Percentiles rank a stretch among this genome's conserved stretches.
Conservation (phyloP, 2,113 vertebrate genomes). For the Hystrix cristata region DNA sequence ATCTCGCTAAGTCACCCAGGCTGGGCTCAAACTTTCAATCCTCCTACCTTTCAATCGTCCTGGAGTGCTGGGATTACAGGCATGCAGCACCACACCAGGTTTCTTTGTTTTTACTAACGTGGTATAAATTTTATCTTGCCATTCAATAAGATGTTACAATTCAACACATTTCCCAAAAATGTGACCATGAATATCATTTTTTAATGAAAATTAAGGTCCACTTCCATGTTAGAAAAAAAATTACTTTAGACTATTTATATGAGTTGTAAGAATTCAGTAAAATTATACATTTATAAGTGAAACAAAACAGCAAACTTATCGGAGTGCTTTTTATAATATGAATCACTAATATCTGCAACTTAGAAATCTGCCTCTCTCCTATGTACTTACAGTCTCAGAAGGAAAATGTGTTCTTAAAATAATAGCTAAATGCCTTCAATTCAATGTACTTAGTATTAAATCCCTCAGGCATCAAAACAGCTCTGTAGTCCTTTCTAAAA, state of each 20-base stretch:
- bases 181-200: background rate
- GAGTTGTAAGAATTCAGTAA: conserved; percentile 10
- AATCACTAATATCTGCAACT: conserved; percentile 17
- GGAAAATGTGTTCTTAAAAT: conserved; percentile 27
- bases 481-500: background rate
- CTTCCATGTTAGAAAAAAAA: background rate
- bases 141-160: background rate
- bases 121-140: background rate
- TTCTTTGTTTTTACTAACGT: background rate
- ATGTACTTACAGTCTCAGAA: background rate
- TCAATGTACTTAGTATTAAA: background rate
- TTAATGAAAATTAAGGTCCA: background rate
- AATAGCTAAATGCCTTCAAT: conserved; percentile 24
- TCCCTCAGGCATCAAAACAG: background rate
- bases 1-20: background rate
- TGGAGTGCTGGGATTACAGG: background rate
- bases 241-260: background rate
- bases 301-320: background rate
- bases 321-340: background rate
- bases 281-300: background rate
- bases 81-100: background rate
- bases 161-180: background rate
- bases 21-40: background rate
- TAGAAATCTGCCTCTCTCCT: conserved; percentile 6
- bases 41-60: background rate